Percentiles rank a stretch among this genome's conserved stretches.
phyloP scores from a whole-genome alignment of 2,888 invertebrate genomes.

The Colletes collaris region DNA sequence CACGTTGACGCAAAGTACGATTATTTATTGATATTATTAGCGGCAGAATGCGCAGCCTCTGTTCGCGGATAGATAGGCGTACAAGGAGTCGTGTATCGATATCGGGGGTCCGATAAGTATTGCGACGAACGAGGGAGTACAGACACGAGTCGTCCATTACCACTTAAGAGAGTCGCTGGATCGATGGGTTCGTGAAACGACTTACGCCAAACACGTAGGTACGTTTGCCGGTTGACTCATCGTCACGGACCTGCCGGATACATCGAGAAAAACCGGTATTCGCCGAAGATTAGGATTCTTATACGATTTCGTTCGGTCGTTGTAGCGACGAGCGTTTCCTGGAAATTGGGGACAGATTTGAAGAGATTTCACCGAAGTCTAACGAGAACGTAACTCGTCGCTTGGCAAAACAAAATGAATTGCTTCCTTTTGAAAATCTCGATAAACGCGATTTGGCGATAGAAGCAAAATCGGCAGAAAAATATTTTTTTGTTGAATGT shows the following conservation, averaged over 20 bases:
- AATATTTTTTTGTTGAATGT: no score
- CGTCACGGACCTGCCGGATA: conserved; percentile 70
- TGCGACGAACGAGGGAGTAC: conserved; percentile 61
- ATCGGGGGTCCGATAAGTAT: conserved; percentile 72
- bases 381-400: no score
- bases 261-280: conserved; percentile 49
- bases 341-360: conserved; percentile 8
- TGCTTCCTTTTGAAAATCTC: no score
- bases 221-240: conserved; percentile 61
- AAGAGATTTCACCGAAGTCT: no score
- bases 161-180: conserved; percentile 73
- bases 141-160: conserved; percentile 81
- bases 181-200: conserved; percentile 73
- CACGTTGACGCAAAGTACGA: background rate
- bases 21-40: conserved; percentile 51
- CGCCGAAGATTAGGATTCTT: conserved; percentile 18
- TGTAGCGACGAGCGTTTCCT: background rate
- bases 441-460: no score
- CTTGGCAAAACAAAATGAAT: no score
- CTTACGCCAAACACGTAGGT: conserved; percentile 64
- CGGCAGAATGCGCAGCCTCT: background rate
- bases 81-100: conserved; percentile 71
- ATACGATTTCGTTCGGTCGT: conserved; percentile 7
- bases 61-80: conserved; percentile 44
- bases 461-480: no score